Base-by-base conservation (phyloP, 2,113 vertebrate genomes). In the Tor tambroides region DNA sequence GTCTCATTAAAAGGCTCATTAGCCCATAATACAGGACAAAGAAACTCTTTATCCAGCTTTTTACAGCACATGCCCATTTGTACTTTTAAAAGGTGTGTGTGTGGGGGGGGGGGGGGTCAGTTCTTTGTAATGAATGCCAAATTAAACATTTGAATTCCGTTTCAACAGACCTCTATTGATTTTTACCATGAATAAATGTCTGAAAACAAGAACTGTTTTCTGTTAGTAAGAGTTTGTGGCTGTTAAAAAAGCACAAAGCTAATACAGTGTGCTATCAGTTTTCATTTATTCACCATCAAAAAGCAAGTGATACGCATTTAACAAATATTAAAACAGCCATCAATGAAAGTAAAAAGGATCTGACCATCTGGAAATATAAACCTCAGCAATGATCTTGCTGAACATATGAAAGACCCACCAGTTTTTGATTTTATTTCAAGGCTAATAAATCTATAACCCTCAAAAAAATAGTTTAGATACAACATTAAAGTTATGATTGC, bases 241-340 rank as follows among this genome's bases (percentile, higher is more conserved):
- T 71, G 17, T 71, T 32, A 69, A 15, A 43, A n/a, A 46, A 74
- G 32, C 32, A 86, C n/a, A 56, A 46, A 17, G 54, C 23, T 56
- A 35, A 51, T 46, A 26, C 7, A 77, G 19, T 54, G 19, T 54
- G 51, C 54, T 19, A 8, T 43, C 28, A 75, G 38, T 71, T 80
- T 35, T 81, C 21, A 71, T 89, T 89, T 89, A 87, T 82, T 87
- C 83, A 67, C 21, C 65, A 59, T 79, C 49, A 69, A 35, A 76
- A 21, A 76, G 77, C 8, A 83, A 82, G 71, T 54, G 80, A 35
- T 59, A 46, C 59, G 32, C n/a, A 51, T 80, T 83, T n/a, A 63
- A 51, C 74, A 59, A 49, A 69, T 77, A 28, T 85, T 51, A 49
- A 80, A 21, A 56, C 12, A 76, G 15, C 5, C 21, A 23, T 71